Evolutionary conservation across 2,797 vertebrate species (phyloP).

Genomic region (Anableps anableps): DNA sequence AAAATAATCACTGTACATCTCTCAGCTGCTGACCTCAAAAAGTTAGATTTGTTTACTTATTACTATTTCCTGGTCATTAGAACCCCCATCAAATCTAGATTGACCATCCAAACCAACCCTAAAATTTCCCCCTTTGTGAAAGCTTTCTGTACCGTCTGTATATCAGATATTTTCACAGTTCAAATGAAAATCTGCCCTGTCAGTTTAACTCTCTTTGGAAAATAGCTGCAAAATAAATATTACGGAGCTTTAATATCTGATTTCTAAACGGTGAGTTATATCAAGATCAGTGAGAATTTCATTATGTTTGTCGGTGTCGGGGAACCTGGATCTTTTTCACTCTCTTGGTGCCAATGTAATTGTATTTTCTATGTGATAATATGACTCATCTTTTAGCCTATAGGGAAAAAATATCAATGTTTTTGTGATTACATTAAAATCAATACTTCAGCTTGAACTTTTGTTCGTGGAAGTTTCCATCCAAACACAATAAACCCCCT

Average conservation of each 20-base stretch:
- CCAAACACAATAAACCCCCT: neutral
- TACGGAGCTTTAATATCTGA: neutral
- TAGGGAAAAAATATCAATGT: neutral
- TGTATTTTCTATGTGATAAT: neutral
- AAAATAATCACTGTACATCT: neutral
- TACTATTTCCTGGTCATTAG: neutral
- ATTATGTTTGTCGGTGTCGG: neutral
- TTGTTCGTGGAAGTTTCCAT: neutral
- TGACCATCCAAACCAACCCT: neutral
- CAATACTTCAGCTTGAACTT: neutral
- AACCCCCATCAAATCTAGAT: neutral
- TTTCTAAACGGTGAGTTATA: neutral
- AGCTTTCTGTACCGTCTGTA: no score
- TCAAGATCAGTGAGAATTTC: slow-evolving; percentile 3
- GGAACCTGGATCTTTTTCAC: neutral
- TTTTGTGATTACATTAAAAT: slow-evolving; percentile 2
- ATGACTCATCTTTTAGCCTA: neutral
- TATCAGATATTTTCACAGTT: neutral
- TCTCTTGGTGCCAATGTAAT: neutral
- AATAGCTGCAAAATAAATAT: neutral
- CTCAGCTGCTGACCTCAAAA: neutral
- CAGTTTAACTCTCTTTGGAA: neutral
- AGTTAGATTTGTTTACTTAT: neutral
- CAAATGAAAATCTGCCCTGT: neutral
- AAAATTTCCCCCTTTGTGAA: neutral